These are phyloP conservation scores for Seladonia tumulorum DNA, from an alignment of 2,888 invertebrate genomes.

Conservation along the genomic window DNA sequence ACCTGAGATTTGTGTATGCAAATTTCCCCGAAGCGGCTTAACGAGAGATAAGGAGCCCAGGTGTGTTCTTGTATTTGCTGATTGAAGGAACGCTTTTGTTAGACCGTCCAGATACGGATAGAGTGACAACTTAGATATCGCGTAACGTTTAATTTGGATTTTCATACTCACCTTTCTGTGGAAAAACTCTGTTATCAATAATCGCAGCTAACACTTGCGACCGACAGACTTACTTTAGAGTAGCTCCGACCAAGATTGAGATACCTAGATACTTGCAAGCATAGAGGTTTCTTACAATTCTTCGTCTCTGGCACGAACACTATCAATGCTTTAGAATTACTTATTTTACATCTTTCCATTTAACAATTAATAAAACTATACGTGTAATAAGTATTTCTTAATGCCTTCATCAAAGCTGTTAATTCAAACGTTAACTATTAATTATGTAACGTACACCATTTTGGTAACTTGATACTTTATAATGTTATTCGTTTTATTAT, in stretches of 20 bases:
- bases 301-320: neutral
- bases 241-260: neutral
- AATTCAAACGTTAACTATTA: no score
- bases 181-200: neutral
- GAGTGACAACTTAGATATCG: constrained; percentile 9
- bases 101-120: constrained; percentile 34
- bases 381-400: no score
- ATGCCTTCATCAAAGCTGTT: no score
- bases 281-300: neutral
- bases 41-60: constrained; percentile 69
- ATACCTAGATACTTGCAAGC: neutral
- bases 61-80: constrained; percentile 51
- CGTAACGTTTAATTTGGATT: constrained; percentile 20
- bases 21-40: constrained; percentile 70
- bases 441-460: no score
- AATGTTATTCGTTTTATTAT: no score
- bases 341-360: neutral
- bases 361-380: neutral
- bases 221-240: neutral
- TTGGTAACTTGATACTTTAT: no score
- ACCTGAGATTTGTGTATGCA: constrained; percentile 61
- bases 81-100: constrained; percentile 45
- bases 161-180: neutral
- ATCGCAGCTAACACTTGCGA: neutral
- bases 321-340: neutral